phyloP scores from a whole-genome alignment of 2,113 vertebrate genomes.

The Leucosticte australis region DNA sequence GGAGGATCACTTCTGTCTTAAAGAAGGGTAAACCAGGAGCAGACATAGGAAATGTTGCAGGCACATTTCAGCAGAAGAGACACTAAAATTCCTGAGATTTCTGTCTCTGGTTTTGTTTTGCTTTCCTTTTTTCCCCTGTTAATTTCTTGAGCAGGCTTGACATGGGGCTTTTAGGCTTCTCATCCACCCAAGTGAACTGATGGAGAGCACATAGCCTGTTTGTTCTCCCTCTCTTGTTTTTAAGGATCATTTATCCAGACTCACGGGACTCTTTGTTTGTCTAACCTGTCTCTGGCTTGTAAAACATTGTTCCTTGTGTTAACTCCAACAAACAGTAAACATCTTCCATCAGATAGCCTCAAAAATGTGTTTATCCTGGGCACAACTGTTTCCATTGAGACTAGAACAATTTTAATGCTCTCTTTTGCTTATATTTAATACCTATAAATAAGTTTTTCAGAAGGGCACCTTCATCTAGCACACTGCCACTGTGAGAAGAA shows the following conservation, averaged over 20 bases:
- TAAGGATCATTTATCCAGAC: background rate
- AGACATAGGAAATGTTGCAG: background rate
- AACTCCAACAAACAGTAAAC: background rate
- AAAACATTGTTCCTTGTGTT: background rate
- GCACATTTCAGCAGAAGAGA: background rate
- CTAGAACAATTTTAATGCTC: background rate
- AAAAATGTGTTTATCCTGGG: background rate
- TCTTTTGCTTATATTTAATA: background rate
- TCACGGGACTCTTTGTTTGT: background rate
- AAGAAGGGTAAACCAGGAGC: background rate
- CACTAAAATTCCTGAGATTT: background rate
- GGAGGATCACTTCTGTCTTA: background rate
- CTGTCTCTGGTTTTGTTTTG: background rate
- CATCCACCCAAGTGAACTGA: background rate
- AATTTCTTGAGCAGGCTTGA: background rate
- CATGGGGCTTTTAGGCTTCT: background rate
- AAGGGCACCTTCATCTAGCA: background rate
- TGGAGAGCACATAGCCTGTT: background rate
- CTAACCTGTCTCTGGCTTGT: background rate
- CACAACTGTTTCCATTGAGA: background rate
- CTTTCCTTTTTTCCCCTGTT: background rate
- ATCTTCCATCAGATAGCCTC: background rate
- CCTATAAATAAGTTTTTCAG: background rate
- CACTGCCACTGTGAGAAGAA: background rate
- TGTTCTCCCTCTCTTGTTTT: background rate